Conservation (phyloP, 1,140 invertebrate genomes). For the Spodoptera litura region DNA sequence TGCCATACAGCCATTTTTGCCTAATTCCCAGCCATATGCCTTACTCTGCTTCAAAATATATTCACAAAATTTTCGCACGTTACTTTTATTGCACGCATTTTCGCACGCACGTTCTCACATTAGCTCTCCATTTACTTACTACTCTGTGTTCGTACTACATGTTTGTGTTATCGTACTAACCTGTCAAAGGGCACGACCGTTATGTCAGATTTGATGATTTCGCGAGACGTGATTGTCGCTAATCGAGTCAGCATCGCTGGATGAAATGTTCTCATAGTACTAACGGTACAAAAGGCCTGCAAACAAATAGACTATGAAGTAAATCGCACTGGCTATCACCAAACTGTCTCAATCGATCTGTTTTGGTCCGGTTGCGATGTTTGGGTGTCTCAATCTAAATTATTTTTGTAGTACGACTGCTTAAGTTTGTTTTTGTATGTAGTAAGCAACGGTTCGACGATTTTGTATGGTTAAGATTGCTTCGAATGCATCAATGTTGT, state of each 20-base stretch:
- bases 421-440: no score
- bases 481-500: no score
- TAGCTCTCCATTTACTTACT: constrained; percentile 17
- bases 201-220: constrained; percentile 36
- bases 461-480: no score
- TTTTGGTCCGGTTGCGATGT: no score
- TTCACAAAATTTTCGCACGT: not conserved
- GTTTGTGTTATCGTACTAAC: constrained; percentile 3
- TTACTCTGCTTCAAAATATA: no score
- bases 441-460: no score
- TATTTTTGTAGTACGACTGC: no score
- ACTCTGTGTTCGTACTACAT: constrained; percentile 31
- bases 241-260: constrained; percentile 2
- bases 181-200: constrained; percentile 37
- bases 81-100: not conserved
- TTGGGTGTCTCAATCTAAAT: no score
- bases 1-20: no score
- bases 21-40: no score
- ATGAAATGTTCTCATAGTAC: constrained; percentile 27
- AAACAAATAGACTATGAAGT: not conserved
- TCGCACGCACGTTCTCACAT: constrained; percentile 12
- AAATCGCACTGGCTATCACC: no score
- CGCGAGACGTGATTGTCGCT: constrained; percentile 21
- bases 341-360: no score
- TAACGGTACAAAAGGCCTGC: not conserved